Percentiles rank a stretch among this genome's conserved stretches.
Evolutionary conservation across 2,888 invertebrate genomes (phyloP).

Genomic region (Celastrina argiolus): DNA sequence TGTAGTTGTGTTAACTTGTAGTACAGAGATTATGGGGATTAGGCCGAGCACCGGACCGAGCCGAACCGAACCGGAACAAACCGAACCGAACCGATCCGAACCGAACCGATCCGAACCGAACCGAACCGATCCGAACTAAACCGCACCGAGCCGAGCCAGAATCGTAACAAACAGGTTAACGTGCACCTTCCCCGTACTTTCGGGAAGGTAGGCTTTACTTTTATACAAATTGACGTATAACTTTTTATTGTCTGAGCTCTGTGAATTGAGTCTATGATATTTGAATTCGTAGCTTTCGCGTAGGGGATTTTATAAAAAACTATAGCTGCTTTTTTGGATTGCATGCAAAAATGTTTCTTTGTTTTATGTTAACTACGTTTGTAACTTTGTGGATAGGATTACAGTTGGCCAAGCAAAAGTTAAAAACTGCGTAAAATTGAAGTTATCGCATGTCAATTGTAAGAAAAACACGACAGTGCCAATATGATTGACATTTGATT

Average conservation of each 20-base stretch:
- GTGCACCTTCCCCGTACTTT: neutral
- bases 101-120: neutral
- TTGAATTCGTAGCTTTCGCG: neutral
- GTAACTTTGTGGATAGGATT: too few relatives aligned
- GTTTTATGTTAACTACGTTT: neutral
- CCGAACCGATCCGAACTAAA: too few relatives aligned
- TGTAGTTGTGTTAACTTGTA: constrained; percentile 16
- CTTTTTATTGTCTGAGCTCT: constrained; percentile 7
- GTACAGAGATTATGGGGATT: constrained; percentile 17
- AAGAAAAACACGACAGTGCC: too few relatives aligned
- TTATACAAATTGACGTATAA: constrained; percentile 10
- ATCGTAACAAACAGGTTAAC: constrained; percentile 11
- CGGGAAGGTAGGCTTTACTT: constrained; percentile 13
- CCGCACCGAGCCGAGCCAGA: too few relatives aligned
- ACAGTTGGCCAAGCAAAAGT: too few relatives aligned
- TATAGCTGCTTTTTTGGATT: neutral
- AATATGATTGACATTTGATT: too few relatives aligned
- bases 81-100: neutral
- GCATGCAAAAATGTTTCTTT: neutral
- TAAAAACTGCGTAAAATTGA: too few relatives aligned
- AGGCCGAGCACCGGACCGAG: neutral
- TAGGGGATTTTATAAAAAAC: neutral
- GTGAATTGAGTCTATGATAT: constrained; percentile 9
- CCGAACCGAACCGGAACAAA: neutral
- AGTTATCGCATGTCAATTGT: too few relatives aligned